Evolutionary conservation across 2,797 vertebrate species (phyloP).

Genomic region (Tenualosa thibaudeaui): DNA sequence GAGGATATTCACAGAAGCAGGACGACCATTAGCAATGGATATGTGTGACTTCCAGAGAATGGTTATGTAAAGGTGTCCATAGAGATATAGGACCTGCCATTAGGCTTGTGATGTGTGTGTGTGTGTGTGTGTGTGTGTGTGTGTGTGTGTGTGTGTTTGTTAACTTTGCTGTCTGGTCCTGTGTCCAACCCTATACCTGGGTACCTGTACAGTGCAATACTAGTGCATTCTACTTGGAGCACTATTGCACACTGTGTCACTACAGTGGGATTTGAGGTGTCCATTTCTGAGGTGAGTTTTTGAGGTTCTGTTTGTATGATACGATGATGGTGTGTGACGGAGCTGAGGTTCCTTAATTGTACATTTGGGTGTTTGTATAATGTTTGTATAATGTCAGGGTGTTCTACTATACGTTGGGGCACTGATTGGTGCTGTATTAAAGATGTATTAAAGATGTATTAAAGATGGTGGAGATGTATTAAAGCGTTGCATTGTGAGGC

Average conservation of each 20-base stretch:
- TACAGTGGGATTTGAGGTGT: too few species aligned
- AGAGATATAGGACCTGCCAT: neutral
- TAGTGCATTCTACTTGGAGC: neutral
- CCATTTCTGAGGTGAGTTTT: neutral
- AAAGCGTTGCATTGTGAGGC: neutral
- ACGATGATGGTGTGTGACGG: neutral
- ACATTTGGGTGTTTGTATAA: neutral
- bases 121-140: too few species aligned
- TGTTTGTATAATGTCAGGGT: neutral
- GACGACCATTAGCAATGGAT: neutral
- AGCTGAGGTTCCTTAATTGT: neutral
- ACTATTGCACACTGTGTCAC: neutral
- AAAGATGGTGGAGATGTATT: too few species aligned
- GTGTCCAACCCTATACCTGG: neutral
- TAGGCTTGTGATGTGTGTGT: neutral
- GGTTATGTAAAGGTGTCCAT: neutral
- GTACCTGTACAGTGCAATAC: neutral
- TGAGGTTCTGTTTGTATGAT: neutral
- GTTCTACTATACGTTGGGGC: neutral
- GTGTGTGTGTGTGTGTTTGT: too few species aligned
- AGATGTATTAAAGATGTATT: too few species aligned
- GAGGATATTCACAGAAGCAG: neutral
- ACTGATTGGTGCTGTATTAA: too few species aligned
- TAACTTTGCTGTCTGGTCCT: neutral
- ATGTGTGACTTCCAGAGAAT: neutral